Evolutionary conservation across 2,113 vertebrate genomes (phyloP), one percentile per base, ranked within the genome.

Genomic region (Salvelinus namaycush): DNA sequence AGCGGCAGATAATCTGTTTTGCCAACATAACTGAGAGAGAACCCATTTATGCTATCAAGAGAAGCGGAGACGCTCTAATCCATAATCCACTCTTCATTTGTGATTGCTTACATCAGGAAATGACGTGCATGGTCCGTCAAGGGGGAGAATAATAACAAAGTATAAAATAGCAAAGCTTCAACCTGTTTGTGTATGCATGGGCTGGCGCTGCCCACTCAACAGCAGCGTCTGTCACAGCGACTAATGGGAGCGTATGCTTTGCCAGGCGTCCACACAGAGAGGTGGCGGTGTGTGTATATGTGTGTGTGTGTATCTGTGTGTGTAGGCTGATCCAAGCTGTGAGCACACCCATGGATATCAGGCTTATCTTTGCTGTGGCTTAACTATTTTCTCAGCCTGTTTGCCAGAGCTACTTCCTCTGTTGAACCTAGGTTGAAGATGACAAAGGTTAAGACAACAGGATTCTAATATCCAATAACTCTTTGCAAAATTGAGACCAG

Each of bases 51-150:
- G 76, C 86, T 87, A 91, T 90, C 86, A 86, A 89, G 86, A 83
- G 84, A 84, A 84, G 72, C 76, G 79, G 90, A 85, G 88, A 92
- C 83, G 76, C 80, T 83, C 81, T 86, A 88, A 90, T 87, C 89
- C 86, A 88, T 87, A 91, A 87, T 91, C 86, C 86, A 88, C 89
- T 91, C 90, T 87, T 89, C 86, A 90, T 91, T 90, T 90, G 84
- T 83, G 88, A 91, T 92, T 89, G 77, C 87, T 90, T 86, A 88
- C 84, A 91, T 92, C 86, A 86, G 86, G 88, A 90, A 91, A 91
- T 91, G 87, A 87, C 87, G 86, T 83, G 86, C 89, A 83, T 89
- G 85, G 85, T 79, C 84, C 74, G 79, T 85, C 83, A 75, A 85
- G 80, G 79, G 76, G 75, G 22, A 39, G 78, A 86, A 88, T 81